These are phyloP conservation scores for Noctua fimbriata DNA, from an alignment of 2,888 invertebrate genomes.

Conservation along the genomic window DNA sequence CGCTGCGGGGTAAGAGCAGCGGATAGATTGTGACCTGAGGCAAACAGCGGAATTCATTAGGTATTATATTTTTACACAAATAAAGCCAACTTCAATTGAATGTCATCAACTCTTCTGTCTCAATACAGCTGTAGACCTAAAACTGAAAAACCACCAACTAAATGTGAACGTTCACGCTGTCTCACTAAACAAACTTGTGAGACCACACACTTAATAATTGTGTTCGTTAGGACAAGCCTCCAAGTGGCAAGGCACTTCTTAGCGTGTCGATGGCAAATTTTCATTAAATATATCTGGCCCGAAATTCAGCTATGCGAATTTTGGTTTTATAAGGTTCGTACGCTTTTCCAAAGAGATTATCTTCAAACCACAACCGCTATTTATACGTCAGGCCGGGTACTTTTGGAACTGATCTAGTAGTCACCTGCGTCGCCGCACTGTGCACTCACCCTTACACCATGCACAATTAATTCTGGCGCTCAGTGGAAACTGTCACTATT, in stretches of 20 bases:
- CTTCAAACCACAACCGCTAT: not conserved
- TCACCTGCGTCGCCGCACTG: slow-evolving; percentile 70
- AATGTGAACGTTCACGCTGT: not conserved
- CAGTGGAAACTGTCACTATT: slow-evolving; percentile 32
- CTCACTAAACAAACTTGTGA: not conserved
- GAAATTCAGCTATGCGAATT: not conserved
- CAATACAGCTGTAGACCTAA: not conserved
- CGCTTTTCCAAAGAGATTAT: not conserved
- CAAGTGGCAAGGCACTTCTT: no score
- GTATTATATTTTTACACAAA: not conserved
- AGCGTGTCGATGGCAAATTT: no score
- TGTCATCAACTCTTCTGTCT: not conserved
- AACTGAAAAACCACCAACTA: not conserved
- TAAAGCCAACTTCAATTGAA: not conserved
- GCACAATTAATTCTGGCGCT: slow-evolving; percentile 21
- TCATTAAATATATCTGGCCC: no score
- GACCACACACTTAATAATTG: not conserved
- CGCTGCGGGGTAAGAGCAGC: slow-evolving; percentile 16
- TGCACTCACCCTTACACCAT: slow-evolving; percentile 44
- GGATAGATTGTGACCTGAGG: slow-evolving; percentile 31
- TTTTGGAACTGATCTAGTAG: slow-evolving; percentile 39
- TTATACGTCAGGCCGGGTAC: not conserved
- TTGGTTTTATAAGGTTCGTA: not conserved
- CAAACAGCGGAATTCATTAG: slow-evolving; percentile 20
- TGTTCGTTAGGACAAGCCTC: not conserved